Evolutionary conservation across 2,113 vertebrate species (phyloP).

Genomic region (Saiga tatarica): DNA sequence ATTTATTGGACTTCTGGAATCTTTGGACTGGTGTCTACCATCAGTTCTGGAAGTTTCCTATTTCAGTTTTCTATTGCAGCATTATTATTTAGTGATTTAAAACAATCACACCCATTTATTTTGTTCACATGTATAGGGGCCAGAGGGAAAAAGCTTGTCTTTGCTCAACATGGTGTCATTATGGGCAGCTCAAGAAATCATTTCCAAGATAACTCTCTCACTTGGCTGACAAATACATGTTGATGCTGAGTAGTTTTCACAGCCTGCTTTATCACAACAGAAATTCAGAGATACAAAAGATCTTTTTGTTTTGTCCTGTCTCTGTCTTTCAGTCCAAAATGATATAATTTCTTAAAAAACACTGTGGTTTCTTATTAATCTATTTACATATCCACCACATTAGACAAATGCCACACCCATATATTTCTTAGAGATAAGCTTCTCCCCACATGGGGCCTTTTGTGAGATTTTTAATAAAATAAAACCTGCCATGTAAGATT

Average conservation of each 20-base stretch:
- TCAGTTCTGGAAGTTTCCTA: not conserved
- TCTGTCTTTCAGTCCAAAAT: not conserved
- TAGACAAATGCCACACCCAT: not conserved
- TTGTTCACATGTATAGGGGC: not conserved
- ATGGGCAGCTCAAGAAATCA: not conserved
- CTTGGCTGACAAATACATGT: not conserved
- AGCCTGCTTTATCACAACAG: not conserved
- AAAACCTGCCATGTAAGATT: not conserved
- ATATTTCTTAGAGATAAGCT: not conserved
- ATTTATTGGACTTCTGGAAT: not conserved
- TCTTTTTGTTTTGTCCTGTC: not conserved
- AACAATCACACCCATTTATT: not conserved
- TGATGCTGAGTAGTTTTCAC: not conserved
- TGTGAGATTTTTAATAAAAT: not conserved
- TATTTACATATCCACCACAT: not conserved
- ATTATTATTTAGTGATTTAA: not conserved
- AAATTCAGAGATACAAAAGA: not conserved
- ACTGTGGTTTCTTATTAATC: not conserved
- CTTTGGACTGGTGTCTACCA: not conserved
- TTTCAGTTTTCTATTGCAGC: not conserved
- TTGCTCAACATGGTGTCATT: not conserved
- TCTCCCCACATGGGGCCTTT: not conserved
- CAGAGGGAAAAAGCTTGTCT: not conserved
- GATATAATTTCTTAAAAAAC: not conserved
- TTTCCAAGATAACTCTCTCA: not conserved